Percentiles rank a stretch among this genome's conserved stretches.
These are phyloP conservation scores for Athene noctua DNA, from an alignment of 2,113 vertebrate genomes.

Conservation along the genomic window DNA sequence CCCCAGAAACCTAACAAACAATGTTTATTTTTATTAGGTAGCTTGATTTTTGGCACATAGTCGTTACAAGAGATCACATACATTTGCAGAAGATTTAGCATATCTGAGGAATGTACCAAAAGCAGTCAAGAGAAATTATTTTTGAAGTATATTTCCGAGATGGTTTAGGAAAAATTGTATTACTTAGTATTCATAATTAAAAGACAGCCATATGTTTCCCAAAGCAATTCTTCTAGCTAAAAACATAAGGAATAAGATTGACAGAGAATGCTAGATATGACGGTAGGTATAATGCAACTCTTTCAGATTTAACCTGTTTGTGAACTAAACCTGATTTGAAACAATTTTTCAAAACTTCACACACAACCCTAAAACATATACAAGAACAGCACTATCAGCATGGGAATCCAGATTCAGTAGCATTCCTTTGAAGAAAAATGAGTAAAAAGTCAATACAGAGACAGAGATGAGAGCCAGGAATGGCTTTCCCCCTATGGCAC, in stretches of 20 bases:
- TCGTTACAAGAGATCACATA: not conserved
- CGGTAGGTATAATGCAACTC: not conserved
- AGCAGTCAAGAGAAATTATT: not conserved
- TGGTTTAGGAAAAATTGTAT: not conserved
- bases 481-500: not conserved
- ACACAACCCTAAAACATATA: not conserved
- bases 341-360: not conserved
- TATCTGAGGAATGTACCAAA: not conserved
- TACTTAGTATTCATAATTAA: not conserved
- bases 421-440: not conserved
- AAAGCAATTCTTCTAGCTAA: not conserved
- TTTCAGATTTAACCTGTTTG: not conserved
- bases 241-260: not conserved
- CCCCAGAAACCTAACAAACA: constrained; percentile 84
- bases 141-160: not conserved
- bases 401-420: not conserved
- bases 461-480: not conserved
- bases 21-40: not conserved
- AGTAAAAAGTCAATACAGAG: not conserved
- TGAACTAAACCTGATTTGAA: not conserved
- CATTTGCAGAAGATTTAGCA: not conserved
- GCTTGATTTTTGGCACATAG: not conserved
- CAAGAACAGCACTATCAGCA: not conserved
- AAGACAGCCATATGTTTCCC: not conserved
- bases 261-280: not conserved